Base-by-base conservation (phyloP, 1,140 invertebrate genomes). In the Nephila pilipes region DNA sequence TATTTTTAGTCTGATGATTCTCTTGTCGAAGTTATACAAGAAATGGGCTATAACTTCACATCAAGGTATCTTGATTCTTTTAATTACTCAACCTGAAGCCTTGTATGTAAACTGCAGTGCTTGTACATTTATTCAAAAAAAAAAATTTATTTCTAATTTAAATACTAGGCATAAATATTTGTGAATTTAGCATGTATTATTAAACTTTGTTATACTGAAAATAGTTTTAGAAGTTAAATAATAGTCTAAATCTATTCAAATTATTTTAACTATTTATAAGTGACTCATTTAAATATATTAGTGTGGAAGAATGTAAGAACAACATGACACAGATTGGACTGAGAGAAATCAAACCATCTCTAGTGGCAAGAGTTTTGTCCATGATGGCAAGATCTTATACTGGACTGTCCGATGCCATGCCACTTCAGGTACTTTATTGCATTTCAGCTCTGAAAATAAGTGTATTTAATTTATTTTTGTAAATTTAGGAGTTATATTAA, bases 31-130 rank as follows among this genome's bases (percentile, higher is more conserved):
- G 96, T 99, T 94, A 97, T 99, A 94, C 97, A 97, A 95, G 98
- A 99, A 96, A 97, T 98, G 94, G 98, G 98, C 63, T 99, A 98
- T 95, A 96, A 97, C 92, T 99, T 99, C 95, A 99, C 98, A 89
- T 96, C 96, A 87, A 97, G 97, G 95, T 96, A 95, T 94, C 14
- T 29, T 29, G n/a, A 54, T 58, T 38, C 1, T 36, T 87, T 12
- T 32, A 55, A 46, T 46, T 10, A 46, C 46, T n/a, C 12, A 10
- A 46, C 12, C 6, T 46, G 12, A 4, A 46, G 2, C 0, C 12
- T 46, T 46, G 4, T 46, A 10, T 46, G 46, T 46, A 46, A 46
- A 46, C 12, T 46, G 46, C 46, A 46, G 4, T 46, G 12, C 0
- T 46, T 10, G 12, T 10, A 10, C 46, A 10, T 46, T 46, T 46